phyloP scores from a whole-genome alignment of 2,113 vertebrate species.

The Rallus limicola region DNA sequence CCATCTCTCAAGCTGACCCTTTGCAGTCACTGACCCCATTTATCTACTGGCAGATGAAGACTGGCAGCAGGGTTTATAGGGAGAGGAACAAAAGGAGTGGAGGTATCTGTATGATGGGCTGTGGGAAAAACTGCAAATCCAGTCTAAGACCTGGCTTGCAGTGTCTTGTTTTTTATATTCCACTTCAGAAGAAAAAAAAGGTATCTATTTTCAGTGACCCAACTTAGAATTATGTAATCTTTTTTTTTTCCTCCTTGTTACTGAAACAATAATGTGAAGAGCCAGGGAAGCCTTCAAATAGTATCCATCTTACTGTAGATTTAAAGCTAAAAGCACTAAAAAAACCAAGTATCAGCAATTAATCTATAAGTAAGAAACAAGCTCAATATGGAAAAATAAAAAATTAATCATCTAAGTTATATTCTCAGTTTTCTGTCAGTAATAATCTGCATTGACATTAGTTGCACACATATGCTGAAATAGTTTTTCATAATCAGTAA shows the following conservation, averaged over 20 bases:
- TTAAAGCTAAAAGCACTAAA: background rate
- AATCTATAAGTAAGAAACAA: background rate
- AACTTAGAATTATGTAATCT: background rate
- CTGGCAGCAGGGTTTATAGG: background rate
- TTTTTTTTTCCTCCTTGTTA: background rate
- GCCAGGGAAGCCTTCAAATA: background rate
- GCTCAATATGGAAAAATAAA: background rate
- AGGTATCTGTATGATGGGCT: background rate
- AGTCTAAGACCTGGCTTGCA: background rate
- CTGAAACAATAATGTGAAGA: background rate
- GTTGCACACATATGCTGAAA: background rate
- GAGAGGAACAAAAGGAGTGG: background rate
- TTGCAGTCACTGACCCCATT: background rate
- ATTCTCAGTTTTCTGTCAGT: background rate
- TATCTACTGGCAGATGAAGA: background rate
- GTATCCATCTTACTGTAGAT: background rate
- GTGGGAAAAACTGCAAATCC: background rate
- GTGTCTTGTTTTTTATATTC: background rate
- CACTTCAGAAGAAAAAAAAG: background rate
- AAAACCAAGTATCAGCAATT: background rate
- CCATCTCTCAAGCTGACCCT: background rate
- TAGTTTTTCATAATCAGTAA: background rate
- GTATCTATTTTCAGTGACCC: background rate
- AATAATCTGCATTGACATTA: background rate
- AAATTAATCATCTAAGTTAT: background rate